phyloP scores from a whole-genome alignment of 53 echinoderm and acorn worm species.

The Astropecten irregularis region DNA sequence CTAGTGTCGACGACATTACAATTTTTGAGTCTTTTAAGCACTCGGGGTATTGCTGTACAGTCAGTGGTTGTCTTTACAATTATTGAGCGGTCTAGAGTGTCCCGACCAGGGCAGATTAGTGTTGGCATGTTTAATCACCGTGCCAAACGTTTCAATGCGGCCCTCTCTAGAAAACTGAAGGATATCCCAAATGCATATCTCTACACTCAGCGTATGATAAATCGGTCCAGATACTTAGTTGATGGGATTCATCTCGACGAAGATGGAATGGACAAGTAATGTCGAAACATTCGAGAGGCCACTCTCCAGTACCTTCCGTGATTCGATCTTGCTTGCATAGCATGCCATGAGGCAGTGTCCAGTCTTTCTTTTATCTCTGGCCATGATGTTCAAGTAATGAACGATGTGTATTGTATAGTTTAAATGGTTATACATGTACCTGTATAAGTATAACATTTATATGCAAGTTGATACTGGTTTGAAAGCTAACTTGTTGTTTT shows the following conservation, averaged over 20 bases:
- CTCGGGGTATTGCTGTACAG: not conserved
- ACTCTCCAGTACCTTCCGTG: too few species aligned
- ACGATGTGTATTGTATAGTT: too few species aligned
- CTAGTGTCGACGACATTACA: not conserved
- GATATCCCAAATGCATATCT: not conserved
- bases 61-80: not conserved
- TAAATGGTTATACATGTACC: too few species aligned
- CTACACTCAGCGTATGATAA: not conserved
- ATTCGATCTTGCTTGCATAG: too few species aligned
- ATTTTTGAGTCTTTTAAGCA: not conserved
- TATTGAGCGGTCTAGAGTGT: not conserved
- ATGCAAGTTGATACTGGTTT: too few species aligned
- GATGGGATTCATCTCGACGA: conserved; percentile 11
- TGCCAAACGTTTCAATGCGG: not conserved
- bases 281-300: not conserved
- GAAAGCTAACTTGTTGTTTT: too few species aligned
- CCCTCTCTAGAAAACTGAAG: not conserved
- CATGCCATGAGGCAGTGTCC: too few species aligned
- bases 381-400: too few species aligned
- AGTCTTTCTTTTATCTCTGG: too few species aligned
- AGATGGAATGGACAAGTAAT: conserved; percentile 2
- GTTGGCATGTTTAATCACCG: not conserved
- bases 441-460: too few species aligned
- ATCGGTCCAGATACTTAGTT: not conserved
- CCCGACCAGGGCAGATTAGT: conserved; percentile 10